These are phyloP conservation scores for Cuculus canorus DNA, from an alignment of 2,797 vertebrate genomes.

Conservation along the genomic window DNA sequence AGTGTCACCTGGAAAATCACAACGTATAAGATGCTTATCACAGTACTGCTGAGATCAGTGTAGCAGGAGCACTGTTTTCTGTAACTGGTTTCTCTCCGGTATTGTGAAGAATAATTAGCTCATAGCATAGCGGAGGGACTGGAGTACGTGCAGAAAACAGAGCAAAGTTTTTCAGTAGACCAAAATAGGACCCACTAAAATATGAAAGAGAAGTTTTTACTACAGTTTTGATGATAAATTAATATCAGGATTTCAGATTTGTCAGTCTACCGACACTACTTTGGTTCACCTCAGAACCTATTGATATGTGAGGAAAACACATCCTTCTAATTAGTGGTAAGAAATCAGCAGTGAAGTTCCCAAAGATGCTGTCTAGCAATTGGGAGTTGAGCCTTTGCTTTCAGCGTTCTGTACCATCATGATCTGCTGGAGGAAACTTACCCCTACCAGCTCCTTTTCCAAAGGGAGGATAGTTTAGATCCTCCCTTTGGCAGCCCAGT, in stretches of 20 bases:
- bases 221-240: neutral
- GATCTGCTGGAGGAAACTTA: neutral
- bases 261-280: neutral
- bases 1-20: conserved; percentile 77
- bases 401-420: neutral
- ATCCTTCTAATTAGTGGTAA: neutral
- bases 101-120: neutral
- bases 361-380: neutral
- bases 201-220: neutral
- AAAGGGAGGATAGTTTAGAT: neutral
- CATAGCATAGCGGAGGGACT: neutral
- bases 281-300: neutral
- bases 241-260: neutral
- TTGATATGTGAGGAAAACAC: neutral
- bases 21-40: conserved; percentile 75
- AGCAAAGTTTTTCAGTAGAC: neutral
- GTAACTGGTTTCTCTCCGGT: neutral
- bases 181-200: neutral
- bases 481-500: neutral
- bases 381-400: neutral
- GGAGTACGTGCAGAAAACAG: neutral
- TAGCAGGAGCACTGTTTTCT: neutral
- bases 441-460: neutral
- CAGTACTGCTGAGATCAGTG: neutral
- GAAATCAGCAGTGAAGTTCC: neutral